Evolutionary conservation across 2,888 invertebrate genomes (phyloP), one percentile per base, ranked within the genome.

Genomic region (Torymus aiolomorphi): DNA sequence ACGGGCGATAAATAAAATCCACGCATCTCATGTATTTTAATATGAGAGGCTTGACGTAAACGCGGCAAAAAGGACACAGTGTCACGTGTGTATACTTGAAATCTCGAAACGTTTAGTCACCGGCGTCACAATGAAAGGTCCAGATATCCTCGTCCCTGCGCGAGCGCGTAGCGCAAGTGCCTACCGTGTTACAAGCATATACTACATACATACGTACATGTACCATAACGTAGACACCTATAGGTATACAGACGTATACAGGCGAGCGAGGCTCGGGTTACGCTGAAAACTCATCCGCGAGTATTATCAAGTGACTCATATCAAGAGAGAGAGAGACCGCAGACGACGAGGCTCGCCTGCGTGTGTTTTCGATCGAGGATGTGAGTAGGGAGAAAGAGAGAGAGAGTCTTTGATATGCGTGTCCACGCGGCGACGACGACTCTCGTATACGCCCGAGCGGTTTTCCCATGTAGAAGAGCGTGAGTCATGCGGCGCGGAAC

Each of bases 301-400:
- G 42, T 31, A 81, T 81, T 76, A 79, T 81, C 78, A 69, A 61
- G 73, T 79, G 78, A 81, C 81, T 81, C 76, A 81, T 14, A 57
- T 70, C 56, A 20, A 42, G 14, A 14, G 54, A 61, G 52, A 57
- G 62, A 65, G 70, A 42, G 52, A 75, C 49, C 61, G 69, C 73
- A 74, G 69, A 78, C 72, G 61, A 49, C 59, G 20, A 18, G 59
- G 13, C 42, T 42, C 31, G 57, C 14, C 49, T 18, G 14, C 61
- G 16, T 31, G 61, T 63, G 16, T 70, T 70, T 63, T 74, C 56
- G 20, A 73, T 69, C 74, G 69, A n/a, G 52, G 61, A 18, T 63
- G 63, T 49, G 72, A 42, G 76, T 18, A 8, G 42, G 8, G 42
- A 8, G 42, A 42, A 31, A 31, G 31, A 31, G 31, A 31, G 31